phyloP scores from a whole-genome alignment of 1,140 invertebrate species.

The Drosophila arizonae region DNA sequence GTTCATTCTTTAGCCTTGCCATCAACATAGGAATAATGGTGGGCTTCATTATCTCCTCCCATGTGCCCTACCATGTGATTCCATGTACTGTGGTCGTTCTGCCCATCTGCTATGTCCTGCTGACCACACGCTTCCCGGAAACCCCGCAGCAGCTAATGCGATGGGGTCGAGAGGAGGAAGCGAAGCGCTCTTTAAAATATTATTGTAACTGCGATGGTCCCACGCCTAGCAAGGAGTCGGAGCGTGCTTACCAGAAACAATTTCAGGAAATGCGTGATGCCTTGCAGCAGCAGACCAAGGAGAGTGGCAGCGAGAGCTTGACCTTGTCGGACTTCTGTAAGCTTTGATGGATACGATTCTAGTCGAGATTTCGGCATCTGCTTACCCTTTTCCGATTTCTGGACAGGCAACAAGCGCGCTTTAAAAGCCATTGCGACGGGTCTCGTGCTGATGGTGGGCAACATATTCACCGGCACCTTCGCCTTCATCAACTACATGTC shows the following conservation, averaged over 20 bases:
- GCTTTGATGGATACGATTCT: neutral
- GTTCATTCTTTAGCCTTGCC: constrained; percentile 63
- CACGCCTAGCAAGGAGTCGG: constrained; percentile 35
- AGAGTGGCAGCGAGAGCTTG: constrained; percentile 22
- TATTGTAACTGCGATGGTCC: constrained; percentile 59
- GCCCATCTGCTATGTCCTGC: constrained; percentile 54
- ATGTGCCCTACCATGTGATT: constrained; percentile 67
- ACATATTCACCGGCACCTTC: constrained; percentile 72
- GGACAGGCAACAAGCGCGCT: constrained; percentile 57
- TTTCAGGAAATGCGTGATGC: constrained; percentile 63
- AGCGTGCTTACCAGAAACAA: constrained; percentile 48
- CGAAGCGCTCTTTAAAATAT: constrained; percentile 60
- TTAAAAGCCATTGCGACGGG: constrained; percentile 60
- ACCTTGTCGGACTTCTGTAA: constrained; percentile 66
- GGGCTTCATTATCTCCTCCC: constrained; percentile 66
- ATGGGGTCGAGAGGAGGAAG: constrained; percentile 43
- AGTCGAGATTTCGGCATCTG: neutral
- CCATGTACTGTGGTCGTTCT: constrained; percentile 57
- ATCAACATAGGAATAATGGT: constrained; percentile 70
- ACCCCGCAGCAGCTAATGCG: constrained; percentile 65
- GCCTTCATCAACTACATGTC: constrained; percentile 77
- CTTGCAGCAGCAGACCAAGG: constrained; percentile 48
- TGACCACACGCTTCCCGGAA: constrained; percentile 65
- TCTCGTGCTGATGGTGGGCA: constrained; percentile 66
- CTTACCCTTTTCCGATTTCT: neutral